Evolutionary conservation across 2,113 vertebrate species (phyloP).

Genomic region (Neomonachus schauinslandi): DNA sequence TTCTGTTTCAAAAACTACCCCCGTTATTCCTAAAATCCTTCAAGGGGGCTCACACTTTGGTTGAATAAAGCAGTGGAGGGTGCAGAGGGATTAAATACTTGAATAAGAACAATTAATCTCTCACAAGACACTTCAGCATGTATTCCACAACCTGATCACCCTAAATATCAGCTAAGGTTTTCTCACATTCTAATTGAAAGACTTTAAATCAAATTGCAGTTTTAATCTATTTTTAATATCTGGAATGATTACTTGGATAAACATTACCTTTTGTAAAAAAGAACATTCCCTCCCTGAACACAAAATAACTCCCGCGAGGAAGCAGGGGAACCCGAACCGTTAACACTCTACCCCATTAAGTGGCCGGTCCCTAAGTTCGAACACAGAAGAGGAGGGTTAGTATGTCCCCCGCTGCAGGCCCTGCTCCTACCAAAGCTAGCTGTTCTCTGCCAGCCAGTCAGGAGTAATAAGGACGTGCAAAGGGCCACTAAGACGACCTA

Average conservation of each 20-base stretch:
- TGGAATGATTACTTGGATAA: neutral
- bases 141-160: neutral
- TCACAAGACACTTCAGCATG: neutral
- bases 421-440: neutral
- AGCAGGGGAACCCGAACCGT: neutral
- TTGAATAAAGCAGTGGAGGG: neutral
- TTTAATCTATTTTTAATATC: neutral
- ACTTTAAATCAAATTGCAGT: neutral
- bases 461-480: neutral
- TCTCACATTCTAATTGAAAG: neutral
- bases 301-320: neutral
- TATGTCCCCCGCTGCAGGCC: neutral
- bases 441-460: neutral
- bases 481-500: neutral
- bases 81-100: neutral
- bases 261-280: neutral
- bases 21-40: neutral
- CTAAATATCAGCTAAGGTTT: neutral
- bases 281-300: accelerated
- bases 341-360: too few relatives aligned
- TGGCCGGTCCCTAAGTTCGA: neutral
- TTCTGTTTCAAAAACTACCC: neutral
- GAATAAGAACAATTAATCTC: neutral
- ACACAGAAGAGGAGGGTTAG: neutral
- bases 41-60: neutral